Evolutionary conservation across 2,888 invertebrate species (phyloP).

Genomic region (Tetanocera ferruginea): DNA sequence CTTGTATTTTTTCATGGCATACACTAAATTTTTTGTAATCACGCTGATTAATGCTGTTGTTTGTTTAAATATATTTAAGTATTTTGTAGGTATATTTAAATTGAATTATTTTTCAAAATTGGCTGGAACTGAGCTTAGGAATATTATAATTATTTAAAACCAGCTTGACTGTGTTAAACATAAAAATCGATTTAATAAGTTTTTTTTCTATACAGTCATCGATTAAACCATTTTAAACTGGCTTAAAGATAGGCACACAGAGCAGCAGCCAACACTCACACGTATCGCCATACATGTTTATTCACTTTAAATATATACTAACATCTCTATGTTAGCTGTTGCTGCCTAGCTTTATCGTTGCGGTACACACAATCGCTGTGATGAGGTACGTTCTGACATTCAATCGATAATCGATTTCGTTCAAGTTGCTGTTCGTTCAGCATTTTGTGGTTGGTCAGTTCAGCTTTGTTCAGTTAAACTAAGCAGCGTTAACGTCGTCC

Average conservation of each 20-base stretch:
- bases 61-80: too few relatives aligned
- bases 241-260: neutral
- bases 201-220: too few relatives aligned
- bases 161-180: too few relatives aligned
- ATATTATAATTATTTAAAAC: too few relatives aligned
- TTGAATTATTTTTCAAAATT: too few relatives aligned
- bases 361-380: neutral
- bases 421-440: neutral
- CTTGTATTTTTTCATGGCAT: too few relatives aligned
- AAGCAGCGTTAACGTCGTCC: neutral
- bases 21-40: too few relatives aligned
- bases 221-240: too few relatives aligned
- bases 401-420: constrained; percentile 26
- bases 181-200: too few relatives aligned
- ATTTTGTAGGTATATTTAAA: too few relatives aligned
- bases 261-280: neutral
- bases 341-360: neutral
- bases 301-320: neutral
- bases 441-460: constrained; percentile 23
- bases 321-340: neutral
- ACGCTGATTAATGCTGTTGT: too few relatives aligned
- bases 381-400: constrained; percentile 3
- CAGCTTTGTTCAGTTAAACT: neutral
- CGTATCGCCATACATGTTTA: neutral
- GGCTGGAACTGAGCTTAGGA: too few relatives aligned